Conservation (phyloP, 35 echinoderm and acorn worm species). For the Ophiothrix spiculata region DNA sequence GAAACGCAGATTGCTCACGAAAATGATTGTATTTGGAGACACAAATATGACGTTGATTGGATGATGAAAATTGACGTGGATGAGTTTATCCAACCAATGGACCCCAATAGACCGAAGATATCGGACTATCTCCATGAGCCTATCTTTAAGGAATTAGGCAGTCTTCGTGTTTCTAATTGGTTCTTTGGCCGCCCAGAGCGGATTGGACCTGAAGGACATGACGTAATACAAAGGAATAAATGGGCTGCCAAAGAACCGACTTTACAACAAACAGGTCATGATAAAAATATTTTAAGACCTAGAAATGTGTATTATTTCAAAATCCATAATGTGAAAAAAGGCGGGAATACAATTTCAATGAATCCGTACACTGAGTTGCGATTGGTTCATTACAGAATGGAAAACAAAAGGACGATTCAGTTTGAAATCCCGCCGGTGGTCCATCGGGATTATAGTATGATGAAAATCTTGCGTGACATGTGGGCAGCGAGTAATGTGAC, state of each 20-base stretch:
- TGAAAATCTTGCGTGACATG: slow-evolving; percentile 11
- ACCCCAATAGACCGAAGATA: slow-evolving; percentile 36
- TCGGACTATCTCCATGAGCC: slow-evolving; percentile 45
- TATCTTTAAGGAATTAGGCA: slow-evolving; percentile 28
- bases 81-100: slow-evolving; percentile 92
- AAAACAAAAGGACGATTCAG: slow-evolving; percentile 20
- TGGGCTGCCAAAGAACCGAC: slow-evolving; percentile 33
- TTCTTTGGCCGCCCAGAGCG: slow-evolving; percentile 69
- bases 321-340: slow-evolving; percentile 59
- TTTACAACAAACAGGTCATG: slow-evolving; percentile 38
- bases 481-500: background rate
- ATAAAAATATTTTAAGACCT: slow-evolving; percentile 57
- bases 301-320: slow-evolving; percentile 66
- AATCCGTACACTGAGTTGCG: slow-evolving; percentile 49
- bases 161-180: slow-evolving; percentile 72
- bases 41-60: slow-evolving; percentile 63
- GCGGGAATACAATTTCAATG: slow-evolving; percentile 34
- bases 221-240: slow-evolving; percentile 21
- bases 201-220: background rate
- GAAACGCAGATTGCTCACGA: slow-evolving; percentile 92
- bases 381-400: slow-evolving; percentile 64
- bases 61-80: slow-evolving; percentile 93
- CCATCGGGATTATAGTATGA: slow-evolving; percentile 48
- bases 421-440: slow-evolving; percentile 31
- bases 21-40: slow-evolving; percentile 89